Evolutionary conservation across 2,797 vertebrate genomes (phyloP), one percentile per base, ranked within the genome.

Genomic region (Discoglossus pictus): DNA sequence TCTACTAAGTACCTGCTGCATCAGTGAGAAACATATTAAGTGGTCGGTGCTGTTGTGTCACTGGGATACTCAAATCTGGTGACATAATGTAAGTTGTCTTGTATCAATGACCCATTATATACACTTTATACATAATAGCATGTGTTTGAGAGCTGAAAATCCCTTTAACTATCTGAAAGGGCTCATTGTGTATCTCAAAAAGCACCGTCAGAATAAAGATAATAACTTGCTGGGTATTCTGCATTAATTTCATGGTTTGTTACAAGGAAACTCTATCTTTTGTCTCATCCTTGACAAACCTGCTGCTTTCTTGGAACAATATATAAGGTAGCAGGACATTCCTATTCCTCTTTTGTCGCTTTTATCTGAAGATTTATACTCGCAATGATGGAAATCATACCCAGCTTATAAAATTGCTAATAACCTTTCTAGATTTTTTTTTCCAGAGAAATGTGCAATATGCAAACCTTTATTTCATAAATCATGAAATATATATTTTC

Each of bases 401-500:
- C 12, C 53, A 16, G 12, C 53, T 56, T 56, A 21, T 40, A 25
- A 56, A 56, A 39, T 55, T 55, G 52, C 53, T 56, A 56, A 40
- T 40, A 56, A 56, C 34, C 20, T 40, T 16, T 10, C n/a, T n/a
- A 42, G 31, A 25, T 56, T 40, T 18, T 56, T 56, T 40, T 18
- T 56, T 56, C 24, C 53, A n/a, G 12, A 21, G 36, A 23, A 20
- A 10, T 20, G 34, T 24, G 16, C 17, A 54, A 36, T 42, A 13
- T 8, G 17, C 36, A 24, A 16, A 2, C 36, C 17, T 36, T 2
- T 23, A 38, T 55, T 23, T 38, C 12, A 20, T 56, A 56, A 56
- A 38, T 56, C 21, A 21, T 40, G 18, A 21, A 38, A 21, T n/a
- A n/a, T n/a, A n/a, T n/a, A n/a, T n/a, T n/a, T n/a, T n/a, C n/a